Evolutionary conservation across 2,113 vertebrate genomes (phyloP).

Genomic region (Poecile atricapillus): DNA sequence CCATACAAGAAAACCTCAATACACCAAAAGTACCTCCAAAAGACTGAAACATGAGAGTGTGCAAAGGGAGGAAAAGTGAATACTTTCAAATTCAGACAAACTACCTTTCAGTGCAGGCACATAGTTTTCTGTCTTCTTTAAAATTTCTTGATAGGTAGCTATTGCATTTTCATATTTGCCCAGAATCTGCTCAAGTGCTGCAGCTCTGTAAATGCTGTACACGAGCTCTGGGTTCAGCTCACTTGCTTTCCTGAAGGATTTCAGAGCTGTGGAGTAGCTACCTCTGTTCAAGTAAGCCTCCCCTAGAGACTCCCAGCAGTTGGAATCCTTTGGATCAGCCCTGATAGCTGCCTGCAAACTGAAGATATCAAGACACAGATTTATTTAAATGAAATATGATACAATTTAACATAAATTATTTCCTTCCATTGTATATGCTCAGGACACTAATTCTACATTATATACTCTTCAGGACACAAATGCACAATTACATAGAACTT

Average conservation of each 20-base stretch:
- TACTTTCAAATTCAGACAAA: not conserved
- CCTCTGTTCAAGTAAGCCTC: slow-evolving; percentile 93
- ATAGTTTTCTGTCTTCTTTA: slow-evolving; percentile 81
- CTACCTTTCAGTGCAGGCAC: slow-evolving; percentile 95
- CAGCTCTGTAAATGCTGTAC: slow-evolving; percentile 90
- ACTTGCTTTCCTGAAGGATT: slow-evolving; percentile 89
- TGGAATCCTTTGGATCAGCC: slow-evolving; percentile 91
- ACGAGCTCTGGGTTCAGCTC: slow-evolving; percentile 86
- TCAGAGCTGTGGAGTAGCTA: slow-evolving; percentile 90
- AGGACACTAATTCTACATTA: not conserved
- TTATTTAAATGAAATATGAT: not conserved
- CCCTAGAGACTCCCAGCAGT: slow-evolving; percentile 95
- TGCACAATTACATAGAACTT: not conserved
- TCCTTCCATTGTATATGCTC: not conserved
- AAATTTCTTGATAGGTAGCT: slow-evolving; percentile 84
- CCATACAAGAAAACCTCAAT: not conserved
- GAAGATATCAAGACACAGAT: not conserved
- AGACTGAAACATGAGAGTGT: not conserved
- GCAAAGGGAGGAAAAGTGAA: not conserved
- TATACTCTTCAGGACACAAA: not conserved
- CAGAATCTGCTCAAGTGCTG: slow-evolving; percentile 90
- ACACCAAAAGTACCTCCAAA: not conserved
- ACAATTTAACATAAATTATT: not conserved
- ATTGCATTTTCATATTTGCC: slow-evolving; percentile 88
- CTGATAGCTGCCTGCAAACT: slow-evolving; percentile 94